These are phyloP conservation scores for Brachypalpus laphriformis DNA, from an alignment of 2,888 invertebrate genomes.

Conservation along the genomic window DNA sequence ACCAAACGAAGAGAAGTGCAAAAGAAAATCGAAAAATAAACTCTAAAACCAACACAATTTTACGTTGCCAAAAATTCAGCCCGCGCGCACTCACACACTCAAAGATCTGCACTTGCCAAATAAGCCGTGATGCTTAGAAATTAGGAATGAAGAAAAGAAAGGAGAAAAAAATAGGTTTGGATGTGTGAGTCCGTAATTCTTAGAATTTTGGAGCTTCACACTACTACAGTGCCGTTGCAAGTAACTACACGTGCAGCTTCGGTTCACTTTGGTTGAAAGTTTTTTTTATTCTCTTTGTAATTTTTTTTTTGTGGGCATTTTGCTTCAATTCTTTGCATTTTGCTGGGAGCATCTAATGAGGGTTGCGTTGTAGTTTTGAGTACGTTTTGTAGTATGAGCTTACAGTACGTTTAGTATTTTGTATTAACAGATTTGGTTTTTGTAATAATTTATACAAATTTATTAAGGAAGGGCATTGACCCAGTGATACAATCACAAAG, in stretches of 20 bases:
- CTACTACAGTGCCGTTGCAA: slow-evolving; percentile 58
- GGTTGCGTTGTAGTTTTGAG: slow-evolving; percentile 12
- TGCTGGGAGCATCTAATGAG: slow-evolving; percentile 28
- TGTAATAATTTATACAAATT: too few species aligned
- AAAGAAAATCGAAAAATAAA: slow-evolving; percentile 42
- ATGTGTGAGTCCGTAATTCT: slow-evolving; percentile 38
- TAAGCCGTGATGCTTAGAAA: slow-evolving; percentile 57
- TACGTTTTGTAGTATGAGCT: not conserved
- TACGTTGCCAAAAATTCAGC: slow-evolving; percentile 46
- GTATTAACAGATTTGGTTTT: not conserved
- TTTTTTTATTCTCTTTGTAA: slow-evolving; percentile 1
- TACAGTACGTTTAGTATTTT: not conserved
- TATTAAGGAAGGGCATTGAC: too few species aligned
- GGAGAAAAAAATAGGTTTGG: slow-evolving; percentile 10
- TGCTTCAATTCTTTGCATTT: slow-evolving; percentile 48
- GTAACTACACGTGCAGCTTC: slow-evolving; percentile 60
- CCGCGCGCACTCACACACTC: slow-evolving; percentile 16
- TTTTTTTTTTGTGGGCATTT: slow-evolving; percentile 38
- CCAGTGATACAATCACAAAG: too few species aligned
- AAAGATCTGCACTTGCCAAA: slow-evolving; percentile 66
- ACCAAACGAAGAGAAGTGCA: slow-evolving; percentile 29
- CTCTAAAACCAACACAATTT: slow-evolving; percentile 13
- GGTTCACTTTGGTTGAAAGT: slow-evolving; percentile 31
- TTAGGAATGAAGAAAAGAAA: slow-evolving; percentile 28
- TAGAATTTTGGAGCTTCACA: slow-evolving; percentile 62